phyloP scores from a whole-genome alignment of 2,113 vertebrate genomes.

The Thermophis baileyi region DNA sequence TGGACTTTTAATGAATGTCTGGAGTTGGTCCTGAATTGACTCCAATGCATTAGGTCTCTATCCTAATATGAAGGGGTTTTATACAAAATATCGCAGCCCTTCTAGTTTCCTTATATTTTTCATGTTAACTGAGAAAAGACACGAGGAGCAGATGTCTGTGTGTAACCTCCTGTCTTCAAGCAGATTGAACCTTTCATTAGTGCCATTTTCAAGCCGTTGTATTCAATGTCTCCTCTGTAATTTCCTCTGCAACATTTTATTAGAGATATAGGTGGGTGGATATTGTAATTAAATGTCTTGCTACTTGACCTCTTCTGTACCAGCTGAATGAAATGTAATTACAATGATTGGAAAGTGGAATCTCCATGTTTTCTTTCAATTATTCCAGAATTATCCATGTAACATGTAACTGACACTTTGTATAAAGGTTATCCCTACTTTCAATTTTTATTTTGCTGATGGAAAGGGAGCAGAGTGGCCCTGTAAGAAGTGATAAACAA shows the following conservation, averaged over 20 bases:
- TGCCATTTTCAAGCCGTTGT: conserved; percentile 28
- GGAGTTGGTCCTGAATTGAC: not conserved
- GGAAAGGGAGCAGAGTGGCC: not conserved
- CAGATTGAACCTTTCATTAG: conserved; percentile 40
- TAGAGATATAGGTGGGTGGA: not conserved
- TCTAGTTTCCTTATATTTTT: conserved; percentile 3
- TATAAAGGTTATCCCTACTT: not conserved
- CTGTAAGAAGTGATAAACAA: not conserved
- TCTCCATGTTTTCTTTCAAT: not conserved
- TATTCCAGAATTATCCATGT: not conserved
- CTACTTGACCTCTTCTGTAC: conserved; percentile 9
- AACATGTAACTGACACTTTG: not conserved
- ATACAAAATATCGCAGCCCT: conserved; percentile 12
- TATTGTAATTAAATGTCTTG: conserved; percentile 43
- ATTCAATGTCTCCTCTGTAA: conserved; percentile 34
- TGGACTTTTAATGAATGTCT: not conserved
- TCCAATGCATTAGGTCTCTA: not conserved
- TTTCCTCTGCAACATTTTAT: conserved; percentile 31
- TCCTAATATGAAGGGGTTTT: conserved; percentile 26
- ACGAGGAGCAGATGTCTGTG: conserved; percentile 7
- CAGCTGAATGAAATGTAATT: conserved; percentile 27
- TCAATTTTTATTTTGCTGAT: not conserved
- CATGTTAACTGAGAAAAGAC: conserved; percentile 19
- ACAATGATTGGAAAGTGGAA: conserved; percentile 6
- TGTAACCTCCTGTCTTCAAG: conserved; percentile 36